These are phyloP conservation scores for Leptothorax acervorum DNA, from an alignment of 2,888 invertebrate species.

Conservation along the genomic window DNA sequence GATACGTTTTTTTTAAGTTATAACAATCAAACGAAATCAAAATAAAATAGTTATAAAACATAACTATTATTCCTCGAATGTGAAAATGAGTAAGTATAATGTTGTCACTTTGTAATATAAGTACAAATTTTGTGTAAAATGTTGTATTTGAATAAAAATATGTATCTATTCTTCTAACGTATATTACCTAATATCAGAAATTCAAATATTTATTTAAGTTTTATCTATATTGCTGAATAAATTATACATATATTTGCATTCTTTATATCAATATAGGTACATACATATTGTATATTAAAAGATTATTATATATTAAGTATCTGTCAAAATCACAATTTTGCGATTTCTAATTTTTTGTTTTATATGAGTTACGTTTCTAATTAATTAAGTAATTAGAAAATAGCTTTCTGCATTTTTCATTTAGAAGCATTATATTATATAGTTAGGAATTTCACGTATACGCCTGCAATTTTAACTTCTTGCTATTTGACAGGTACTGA, in stretches of 20 bases:
- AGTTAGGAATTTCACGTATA: neutral
- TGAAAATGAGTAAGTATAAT: neutral
- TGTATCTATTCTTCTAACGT: neutral
- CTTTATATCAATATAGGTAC: too few species aligned
- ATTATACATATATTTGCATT: too few species aligned
- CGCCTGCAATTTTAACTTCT: neutral
- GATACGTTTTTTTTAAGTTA: neutral
- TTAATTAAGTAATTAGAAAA: conserved; percentile 4
- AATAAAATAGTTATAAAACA: neutral
- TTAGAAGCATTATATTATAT: neutral
- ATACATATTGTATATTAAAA: too few species aligned
- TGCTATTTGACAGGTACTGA: conserved; percentile 6
- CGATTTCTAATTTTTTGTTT: neutral
- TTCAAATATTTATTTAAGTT: too few species aligned
- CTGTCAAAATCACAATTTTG: neutral
- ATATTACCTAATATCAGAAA: too few species aligned
- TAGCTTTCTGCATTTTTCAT: neutral
- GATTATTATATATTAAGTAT: neutral
- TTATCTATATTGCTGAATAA: too few species aligned
- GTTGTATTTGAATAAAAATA: neutral
- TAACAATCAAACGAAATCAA: neutral
- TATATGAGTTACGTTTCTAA: neutral
- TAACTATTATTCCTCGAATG: neutral
- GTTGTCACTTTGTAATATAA: neutral
- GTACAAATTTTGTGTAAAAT: neutral